phyloP scores from a whole-genome alignment of 2,797 vertebrate genomes.

The Heterohyrax brucei region DNA sequence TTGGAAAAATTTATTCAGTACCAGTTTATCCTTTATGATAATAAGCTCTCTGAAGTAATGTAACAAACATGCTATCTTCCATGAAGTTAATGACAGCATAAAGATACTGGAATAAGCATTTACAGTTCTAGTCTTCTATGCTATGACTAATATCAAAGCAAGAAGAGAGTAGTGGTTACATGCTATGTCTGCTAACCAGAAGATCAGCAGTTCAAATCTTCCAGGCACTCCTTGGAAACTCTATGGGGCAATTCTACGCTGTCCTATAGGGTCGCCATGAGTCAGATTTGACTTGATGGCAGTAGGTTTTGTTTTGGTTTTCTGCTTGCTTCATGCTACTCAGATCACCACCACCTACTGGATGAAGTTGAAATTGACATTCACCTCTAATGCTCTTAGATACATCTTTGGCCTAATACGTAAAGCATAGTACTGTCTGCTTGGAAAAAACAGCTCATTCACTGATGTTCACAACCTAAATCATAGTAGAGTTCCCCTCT shows the following conservation, averaged over 20 bases:
- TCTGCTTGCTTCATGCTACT: not conserved
- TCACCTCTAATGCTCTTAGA: not conserved
- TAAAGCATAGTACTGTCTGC: conserved; percentile 54
- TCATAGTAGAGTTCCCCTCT: conserved; percentile 66
- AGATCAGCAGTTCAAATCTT: too few relatives aligned
- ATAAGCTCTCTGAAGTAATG: conserved; percentile 12
- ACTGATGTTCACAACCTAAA: conserved; percentile 83
- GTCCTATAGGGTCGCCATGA: too few relatives aligned
- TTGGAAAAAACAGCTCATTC: conserved; percentile 83
- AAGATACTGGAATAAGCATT: not conserved
- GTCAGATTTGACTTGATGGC: too few relatives aligned
- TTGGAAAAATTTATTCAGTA: conserved; percentile 31
- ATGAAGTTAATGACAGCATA: not conserved
- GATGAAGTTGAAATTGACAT: conserved; percentile 26
- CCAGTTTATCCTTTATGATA: conserved; percentile 51
- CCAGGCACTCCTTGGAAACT: too few relatives aligned
- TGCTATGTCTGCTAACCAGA: too few relatives aligned
- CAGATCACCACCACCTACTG: conserved; percentile 49
- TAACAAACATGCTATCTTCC: not conserved
- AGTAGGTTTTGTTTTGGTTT: not conserved
- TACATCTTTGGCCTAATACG: conserved; percentile 61
- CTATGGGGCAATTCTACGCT: too few relatives aligned
- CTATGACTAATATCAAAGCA: not conserved
- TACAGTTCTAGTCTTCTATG: not conserved
- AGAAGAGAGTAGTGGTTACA: not conserved